Base-by-base conservation (phyloP, 2,888 invertebrate genomes). In the Listrodromus nycthemerus region DNA sequence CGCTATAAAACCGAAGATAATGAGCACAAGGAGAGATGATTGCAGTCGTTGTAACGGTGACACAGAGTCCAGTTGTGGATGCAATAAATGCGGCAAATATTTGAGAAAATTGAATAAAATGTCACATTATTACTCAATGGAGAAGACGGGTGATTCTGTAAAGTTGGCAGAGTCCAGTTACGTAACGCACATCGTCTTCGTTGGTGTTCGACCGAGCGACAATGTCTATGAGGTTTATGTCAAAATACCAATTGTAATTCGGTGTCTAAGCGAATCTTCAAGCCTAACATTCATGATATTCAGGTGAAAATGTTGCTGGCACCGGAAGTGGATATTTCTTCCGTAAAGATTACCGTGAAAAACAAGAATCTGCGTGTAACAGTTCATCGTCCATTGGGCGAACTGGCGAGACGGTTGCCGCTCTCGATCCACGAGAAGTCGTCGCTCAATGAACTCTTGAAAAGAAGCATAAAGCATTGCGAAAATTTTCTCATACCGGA, bases 301-400 rank as follows among this genome's bases (percentile, higher is more conserved):
- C 21, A 90, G 90, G 89, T 87, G 13, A 87, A 86, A 75, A 83
- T 90, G 66, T 69, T 87, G 16, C 78, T 90, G 24, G 85, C 89
- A 1, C 88, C 88, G 3, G 88, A 88, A 63, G 85, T 89, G n/a
- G 90, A 90, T 7, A 73, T 89, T 76, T 88, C 90, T 1, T 86
- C 89, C 4, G 82, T 88, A n/a, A 90, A 88, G 70, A 89, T 90
- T 80, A 90, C 90, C 8, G 88, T 90, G n/a, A 90, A 90, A 65
- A 87, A 87, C 3, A 87, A 81, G 41, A 90, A 90, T 73, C 88
- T 90, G 24, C 88, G 90, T 24, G 86, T 89, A 13, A 83, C 82
- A 24, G 85, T 88, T n/a, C 82, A 70, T 67, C 86, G 86, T 27
- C 84, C 87, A 0, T 27, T 85, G 55, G 85, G 81, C n/a, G 86